Evolutionary conservation across 2,797 vertebrate species (phyloP).

Genomic region (Pelochelys cantorii): DNA sequence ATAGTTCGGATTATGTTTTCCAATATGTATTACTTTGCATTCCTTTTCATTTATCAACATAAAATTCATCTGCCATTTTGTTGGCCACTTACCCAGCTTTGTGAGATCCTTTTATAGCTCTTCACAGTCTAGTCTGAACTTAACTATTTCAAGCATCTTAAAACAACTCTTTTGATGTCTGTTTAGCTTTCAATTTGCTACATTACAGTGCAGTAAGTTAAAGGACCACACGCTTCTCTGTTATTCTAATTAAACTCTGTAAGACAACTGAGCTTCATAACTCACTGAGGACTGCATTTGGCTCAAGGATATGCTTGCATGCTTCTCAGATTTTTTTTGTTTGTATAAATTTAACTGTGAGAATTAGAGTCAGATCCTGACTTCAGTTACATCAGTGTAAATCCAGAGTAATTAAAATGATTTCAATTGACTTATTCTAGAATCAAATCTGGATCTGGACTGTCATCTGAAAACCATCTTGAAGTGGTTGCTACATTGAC

Average conservation of each 20-base stretch:
- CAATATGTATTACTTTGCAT: too few species aligned
- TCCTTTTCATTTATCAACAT: too few species aligned
- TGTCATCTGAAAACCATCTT: not conserved
- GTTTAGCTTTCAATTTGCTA: not conserved
- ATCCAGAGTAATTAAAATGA: not conserved
- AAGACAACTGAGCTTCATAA: not conserved
- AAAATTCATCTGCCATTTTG: too few species aligned
- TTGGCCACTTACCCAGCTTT: too few species aligned
- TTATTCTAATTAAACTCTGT: not conserved
- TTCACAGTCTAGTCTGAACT: too few species aligned
- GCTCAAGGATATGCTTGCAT: not conserved
- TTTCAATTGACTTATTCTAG: not conserved
- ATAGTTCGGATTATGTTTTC: too few species aligned
- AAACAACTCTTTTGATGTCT: not conserved
- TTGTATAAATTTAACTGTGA: not conserved
- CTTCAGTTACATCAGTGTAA: not conserved
- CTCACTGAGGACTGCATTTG: not conserved
- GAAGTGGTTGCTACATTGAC: not conserved
- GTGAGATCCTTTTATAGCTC: too few species aligned
- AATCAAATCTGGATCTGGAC: not conserved
- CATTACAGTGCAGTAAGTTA: not conserved
- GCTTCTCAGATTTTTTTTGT: not conserved
- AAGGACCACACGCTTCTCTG: not conserved
- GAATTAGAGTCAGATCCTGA: not conserved
- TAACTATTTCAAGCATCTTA: too few species aligned